These are phyloP conservation scores for Macropus fuliginosus DNA, from an alignment of 2,797 vertebrate species.

Conservation along the genomic window DNA sequence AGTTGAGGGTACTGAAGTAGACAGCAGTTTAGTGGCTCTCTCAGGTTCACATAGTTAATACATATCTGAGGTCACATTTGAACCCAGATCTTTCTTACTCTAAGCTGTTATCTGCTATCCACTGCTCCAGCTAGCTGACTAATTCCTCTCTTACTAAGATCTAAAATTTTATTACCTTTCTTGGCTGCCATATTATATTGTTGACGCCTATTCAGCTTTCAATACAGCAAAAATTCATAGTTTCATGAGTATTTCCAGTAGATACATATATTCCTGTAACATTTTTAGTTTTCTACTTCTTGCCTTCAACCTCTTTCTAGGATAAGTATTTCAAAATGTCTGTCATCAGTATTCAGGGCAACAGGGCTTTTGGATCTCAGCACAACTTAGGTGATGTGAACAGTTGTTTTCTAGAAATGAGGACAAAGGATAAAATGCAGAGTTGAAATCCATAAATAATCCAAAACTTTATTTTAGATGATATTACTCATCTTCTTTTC, in stretches of 20 bases:
- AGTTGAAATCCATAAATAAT: not conserved
- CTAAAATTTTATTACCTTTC: not conserved
- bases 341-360: not conserved
- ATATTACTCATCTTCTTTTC: not conserved
- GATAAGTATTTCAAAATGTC: not conserved
- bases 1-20: not conserved
- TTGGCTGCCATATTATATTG: not conserved
- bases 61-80: not conserved
- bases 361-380: not conserved
- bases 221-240: not conserved
- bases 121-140: not conserved
- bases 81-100: not conserved
- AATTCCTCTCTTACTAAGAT: not conserved
- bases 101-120: not conserved
- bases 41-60: not conserved
- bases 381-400: not conserved
- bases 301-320: not conserved
- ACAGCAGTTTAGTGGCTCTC: not conserved
- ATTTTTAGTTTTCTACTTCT: not conserved
- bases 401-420: not conserved
- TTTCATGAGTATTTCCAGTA: not conserved
- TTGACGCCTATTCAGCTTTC: not conserved
- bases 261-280: not conserved
- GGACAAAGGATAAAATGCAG: not conserved
- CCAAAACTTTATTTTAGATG: not conserved